Conservation (phyloP, 2,113 vertebrate genomes). For the Gymnocephalus cernua region DNA sequence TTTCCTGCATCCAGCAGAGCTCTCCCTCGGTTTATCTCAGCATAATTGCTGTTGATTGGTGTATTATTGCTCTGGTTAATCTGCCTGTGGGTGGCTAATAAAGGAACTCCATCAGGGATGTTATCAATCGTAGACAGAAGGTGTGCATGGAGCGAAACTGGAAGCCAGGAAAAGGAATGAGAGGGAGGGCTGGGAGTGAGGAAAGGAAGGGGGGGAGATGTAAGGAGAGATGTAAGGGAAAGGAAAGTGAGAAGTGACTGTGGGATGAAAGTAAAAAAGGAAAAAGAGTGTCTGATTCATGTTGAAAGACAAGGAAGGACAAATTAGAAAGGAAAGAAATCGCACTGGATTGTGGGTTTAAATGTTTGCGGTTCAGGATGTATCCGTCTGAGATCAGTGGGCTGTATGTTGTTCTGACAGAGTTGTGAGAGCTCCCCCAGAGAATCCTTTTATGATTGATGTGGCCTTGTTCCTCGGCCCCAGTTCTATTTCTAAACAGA, state of each 20-base stretch:
- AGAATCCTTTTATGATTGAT: conserved; percentile 73
- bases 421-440: conserved; percentile 52
- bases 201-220: neutral
- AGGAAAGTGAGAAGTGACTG: conserved; percentile 17
- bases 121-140: conserved; percentile 76
- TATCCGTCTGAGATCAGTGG: conserved; percentile 26
- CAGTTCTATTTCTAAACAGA: conserved; percentile 69
- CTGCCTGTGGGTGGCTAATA: conserved; percentile 81
- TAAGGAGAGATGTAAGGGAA: conserved; percentile 2
- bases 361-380: conserved; percentile 14
- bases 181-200: neutral
- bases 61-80: conserved; percentile 78
- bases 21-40: conserved; percentile 73
- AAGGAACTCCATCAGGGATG: conserved; percentile 75
- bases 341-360: neutral
- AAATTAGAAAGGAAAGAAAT: conserved; percentile 17
- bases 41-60: conserved; percentile 83
- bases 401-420: conserved; percentile 66
- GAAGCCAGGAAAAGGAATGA: conserved; percentile 25
- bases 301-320: conserved; percentile 42
- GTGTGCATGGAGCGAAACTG: conserved; percentile 57
- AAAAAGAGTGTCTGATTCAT: conserved; percentile 28
- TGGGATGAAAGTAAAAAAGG: conserved; percentile 35
- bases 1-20: conserved; percentile 57
- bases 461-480: conserved; percentile 60